Conservation (phyloP, 2,888 invertebrate species). For the Diplazon laetatorius region DNA sequence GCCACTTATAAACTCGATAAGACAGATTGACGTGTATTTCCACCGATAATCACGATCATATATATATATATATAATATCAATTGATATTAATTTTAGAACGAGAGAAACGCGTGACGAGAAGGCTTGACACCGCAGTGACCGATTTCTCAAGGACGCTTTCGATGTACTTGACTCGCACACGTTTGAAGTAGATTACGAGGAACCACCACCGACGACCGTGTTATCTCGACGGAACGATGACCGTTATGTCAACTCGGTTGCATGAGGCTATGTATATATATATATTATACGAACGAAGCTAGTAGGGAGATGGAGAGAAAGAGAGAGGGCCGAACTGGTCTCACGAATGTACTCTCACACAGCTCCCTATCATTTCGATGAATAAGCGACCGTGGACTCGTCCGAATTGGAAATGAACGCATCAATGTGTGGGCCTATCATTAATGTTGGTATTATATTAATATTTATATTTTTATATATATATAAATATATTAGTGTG, state of each 20-base stretch:
- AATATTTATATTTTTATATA: background rate
- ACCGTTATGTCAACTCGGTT: constrained; percentile 45
- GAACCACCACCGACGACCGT: constrained; percentile 16
- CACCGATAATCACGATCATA: background rate
- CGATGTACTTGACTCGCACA: constrained; percentile 13
- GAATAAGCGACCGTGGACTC: constrained; percentile 35
- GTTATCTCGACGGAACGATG: constrained; percentile 42
- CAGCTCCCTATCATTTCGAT: constrained; percentile 13
- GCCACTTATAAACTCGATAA: background rate
- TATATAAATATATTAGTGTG: too few species aligned
- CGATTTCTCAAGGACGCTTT: constrained; percentile 46
- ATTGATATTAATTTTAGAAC: background rate
- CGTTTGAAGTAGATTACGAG: constrained; percentile 15
- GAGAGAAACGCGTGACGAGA: background rate
- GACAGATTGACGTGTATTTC: background rate
- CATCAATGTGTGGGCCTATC: background rate
- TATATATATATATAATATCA: background rate
- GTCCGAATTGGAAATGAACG: constrained; percentile 5
- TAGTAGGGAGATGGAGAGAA: background rate
- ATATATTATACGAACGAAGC: background rate
- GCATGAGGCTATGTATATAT: constrained; percentile 40
- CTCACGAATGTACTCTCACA: constrained; percentile 32
- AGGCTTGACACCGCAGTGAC: constrained; percentile 2
- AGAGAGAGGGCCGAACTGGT: background rate
- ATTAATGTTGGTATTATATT: too few species aligned